Percentiles rank a stretch among this genome's conserved stretches.
These are phyloP conservation scores for Falco punctatus DNA, from an alignment of 2,113 vertebrate species.

Conservation along the genomic window DNA sequence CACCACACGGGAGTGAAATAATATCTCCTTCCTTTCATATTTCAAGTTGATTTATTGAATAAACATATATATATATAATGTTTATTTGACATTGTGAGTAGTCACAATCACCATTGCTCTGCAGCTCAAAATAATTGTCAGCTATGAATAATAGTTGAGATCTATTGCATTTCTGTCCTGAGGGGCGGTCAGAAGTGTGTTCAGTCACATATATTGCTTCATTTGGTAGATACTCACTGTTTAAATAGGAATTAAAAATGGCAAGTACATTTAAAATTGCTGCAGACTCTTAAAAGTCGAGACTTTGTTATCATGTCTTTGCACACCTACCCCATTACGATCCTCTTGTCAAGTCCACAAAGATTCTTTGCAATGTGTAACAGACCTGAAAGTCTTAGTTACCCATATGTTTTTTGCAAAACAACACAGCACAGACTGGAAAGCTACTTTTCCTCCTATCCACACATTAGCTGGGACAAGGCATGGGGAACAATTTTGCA, in stretches of 20 bases:
- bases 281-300: neutral
- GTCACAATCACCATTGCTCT: neutral
- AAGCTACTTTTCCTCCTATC: neutral
- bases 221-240: neutral
- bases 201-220: neutral
- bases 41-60: neutral
- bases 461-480: neutral
- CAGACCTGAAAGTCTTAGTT: neutral
- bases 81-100: neutral
- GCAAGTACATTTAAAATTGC: neutral
- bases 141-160: neutral
- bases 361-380: neutral
- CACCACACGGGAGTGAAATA: neutral
- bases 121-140: slow-evolving; percentile 3
- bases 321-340: neutral
- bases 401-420: neutral
- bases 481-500: neutral
- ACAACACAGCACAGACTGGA: neutral
- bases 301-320: neutral
- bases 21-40: neutral
- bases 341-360: neutral
- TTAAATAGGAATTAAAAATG: neutral
- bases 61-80: neutral
- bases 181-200: neutral
- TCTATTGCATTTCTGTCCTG: neutral